Evolutionary conservation across 2,113 vertebrate species (phyloP).

Genomic region (Orthonyx spaldingii): DNA sequence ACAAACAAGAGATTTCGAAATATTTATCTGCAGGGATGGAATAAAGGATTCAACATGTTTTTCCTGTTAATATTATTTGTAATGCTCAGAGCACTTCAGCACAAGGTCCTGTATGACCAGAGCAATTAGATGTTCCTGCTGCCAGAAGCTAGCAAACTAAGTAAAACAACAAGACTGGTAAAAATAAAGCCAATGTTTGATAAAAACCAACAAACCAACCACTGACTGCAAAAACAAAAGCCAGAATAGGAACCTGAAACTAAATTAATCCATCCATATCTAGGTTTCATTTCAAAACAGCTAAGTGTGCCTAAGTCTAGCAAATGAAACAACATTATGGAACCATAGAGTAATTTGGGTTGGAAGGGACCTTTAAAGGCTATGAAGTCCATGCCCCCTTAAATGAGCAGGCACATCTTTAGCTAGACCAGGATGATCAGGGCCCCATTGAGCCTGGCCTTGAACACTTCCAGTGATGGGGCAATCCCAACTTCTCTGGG

Average conservation of each 20-base stretch:
- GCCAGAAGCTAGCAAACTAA: neutral
- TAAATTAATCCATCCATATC: neutral
- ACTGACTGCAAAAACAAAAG: neutral
- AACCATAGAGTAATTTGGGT: neutral
- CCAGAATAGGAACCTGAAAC: neutral
- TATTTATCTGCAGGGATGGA: constrained; percentile 1
- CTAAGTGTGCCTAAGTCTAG: neutral
- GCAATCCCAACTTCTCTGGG: neutral
- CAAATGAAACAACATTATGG: neutral
- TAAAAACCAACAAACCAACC: neutral
- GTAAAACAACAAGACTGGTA: neutral
- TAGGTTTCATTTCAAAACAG: neutral
- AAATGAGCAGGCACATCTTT: neutral
- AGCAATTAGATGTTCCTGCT: neutral
- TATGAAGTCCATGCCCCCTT: accelerated
- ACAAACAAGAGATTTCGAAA: constrained; percentile 23
- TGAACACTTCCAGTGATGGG: neutral
- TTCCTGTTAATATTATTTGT: constrained; percentile 19
- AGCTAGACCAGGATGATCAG: neutral
- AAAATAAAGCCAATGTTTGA: neutral
- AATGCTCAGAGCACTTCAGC: neutral
- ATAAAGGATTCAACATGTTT: constrained; percentile 11
- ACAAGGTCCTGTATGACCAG: neutral
- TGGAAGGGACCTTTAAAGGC: neutral
- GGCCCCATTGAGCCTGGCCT: neutral